A percentile compares a stretch with the other conserved stretches of the same genome.
Evolutionary conservation across 2,113 vertebrate genomes (phyloP).

Genomic region (Tragelaphus scriptus): DNA sequence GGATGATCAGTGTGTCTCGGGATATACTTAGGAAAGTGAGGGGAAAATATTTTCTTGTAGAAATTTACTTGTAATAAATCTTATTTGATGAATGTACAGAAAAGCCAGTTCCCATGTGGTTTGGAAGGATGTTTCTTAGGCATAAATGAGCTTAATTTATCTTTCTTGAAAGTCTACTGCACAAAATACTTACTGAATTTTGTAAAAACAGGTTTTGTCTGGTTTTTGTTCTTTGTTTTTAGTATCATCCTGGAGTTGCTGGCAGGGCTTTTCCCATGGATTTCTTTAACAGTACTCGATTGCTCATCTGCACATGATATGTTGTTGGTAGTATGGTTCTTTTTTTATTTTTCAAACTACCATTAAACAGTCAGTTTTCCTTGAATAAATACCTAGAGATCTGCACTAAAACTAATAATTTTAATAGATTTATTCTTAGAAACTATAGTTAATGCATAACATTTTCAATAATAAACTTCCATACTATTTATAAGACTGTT

Average conservation of each 20-base stretch:
- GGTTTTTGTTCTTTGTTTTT: background rate
- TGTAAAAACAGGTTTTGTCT: background rate
- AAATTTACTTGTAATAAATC: background rate
- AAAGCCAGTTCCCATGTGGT: background rate
- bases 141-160: background rate
- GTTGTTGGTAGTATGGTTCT: background rate
- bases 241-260: background rate
- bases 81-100: background rate
- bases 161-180: background rate
- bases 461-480: background rate
- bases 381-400: conserved; percentile 1
- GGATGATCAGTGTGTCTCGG: background rate
- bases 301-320: background rate
- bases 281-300: background rate
- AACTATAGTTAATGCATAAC: background rate
- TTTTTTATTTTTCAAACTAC: background rate
- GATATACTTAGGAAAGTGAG: background rate
- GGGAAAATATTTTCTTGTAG: background rate
- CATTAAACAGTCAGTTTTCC: background rate
- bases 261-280: background rate
- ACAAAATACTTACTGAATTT: conserved; percentile 14
- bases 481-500: background rate
- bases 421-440: background rate
- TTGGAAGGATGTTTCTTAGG: background rate
- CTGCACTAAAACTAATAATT: conserved; percentile 12